These are phyloP conservation scores for Potamilus streckersoni DNA, from an alignment of 1,140 invertebrate genomes.

Conservation along the genomic window DNA sequence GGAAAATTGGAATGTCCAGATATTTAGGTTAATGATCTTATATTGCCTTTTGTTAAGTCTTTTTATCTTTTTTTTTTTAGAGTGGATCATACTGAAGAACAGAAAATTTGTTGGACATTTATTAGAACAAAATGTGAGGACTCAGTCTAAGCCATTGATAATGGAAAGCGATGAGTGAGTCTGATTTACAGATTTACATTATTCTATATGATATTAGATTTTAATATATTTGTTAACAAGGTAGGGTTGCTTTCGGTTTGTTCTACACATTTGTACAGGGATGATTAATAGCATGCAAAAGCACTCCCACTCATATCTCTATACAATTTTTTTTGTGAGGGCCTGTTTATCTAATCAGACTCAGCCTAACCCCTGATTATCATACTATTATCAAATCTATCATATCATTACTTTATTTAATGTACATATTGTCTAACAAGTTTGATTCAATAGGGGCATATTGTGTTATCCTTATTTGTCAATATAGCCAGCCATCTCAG, in stretches of 20 bases:
- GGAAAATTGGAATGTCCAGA: too few relatives aligned
- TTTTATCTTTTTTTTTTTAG: slow-evolving; percentile 62
- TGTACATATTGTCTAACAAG: too few relatives aligned
- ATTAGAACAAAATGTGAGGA: slow-evolving; percentile 60
- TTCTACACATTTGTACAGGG: not conserved
- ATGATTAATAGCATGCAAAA: slow-evolving; percentile 6
- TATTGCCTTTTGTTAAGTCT: not conserved
- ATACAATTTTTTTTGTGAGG: not conserved
- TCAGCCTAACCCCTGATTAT: too few relatives aligned
- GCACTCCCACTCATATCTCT: slow-evolving; percentile 15
- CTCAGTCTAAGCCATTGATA: slow-evolving; percentile 65
- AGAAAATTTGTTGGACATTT: slow-evolving; percentile 75
- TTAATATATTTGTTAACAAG: not conserved
- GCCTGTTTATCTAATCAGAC: too few relatives aligned
- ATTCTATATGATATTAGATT: not conserved
- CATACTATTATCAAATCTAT: too few relatives aligned
- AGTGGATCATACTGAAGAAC: slow-evolving; percentile 74
- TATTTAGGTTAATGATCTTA: not conserved
- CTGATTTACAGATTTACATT: not conserved
- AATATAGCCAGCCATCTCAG: too few relatives aligned
- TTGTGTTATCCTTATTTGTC: too few relatives aligned
- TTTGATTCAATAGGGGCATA: too few relatives aligned
- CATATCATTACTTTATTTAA: too few relatives aligned
- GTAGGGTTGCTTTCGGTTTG: not conserved
- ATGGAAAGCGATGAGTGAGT: slow-evolving; percentile 59